These are phyloP conservation scores for Lagocephalus sceleratus DNA, from an alignment of 2,797 vertebrate species.

Conservation along the genomic window DNA sequence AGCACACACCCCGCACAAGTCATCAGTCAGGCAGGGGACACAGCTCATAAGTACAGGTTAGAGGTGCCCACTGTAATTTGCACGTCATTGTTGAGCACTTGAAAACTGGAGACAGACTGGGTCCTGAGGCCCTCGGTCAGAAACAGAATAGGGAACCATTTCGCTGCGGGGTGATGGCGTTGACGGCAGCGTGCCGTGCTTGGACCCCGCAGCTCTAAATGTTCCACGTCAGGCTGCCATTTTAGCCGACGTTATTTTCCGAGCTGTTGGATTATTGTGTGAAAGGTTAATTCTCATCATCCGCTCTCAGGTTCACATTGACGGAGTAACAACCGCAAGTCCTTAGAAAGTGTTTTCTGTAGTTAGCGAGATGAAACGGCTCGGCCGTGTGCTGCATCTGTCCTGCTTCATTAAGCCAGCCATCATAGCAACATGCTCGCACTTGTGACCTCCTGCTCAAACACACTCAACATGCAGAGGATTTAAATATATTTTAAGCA, in stretches of 20 bases:
- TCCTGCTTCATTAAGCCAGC: constrained; percentile 36
- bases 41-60: too few relatives aligned
- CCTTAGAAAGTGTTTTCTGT: constrained; percentile 54
- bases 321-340: constrained; percentile 42
- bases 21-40: too few relatives aligned
- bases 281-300: constrained; percentile 69
- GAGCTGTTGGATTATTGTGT: constrained; percentile 39
- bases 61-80: too few relatives aligned
- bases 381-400: constrained; percentile 29
- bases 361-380: constrained; percentile 21
- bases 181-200: too few relatives aligned
- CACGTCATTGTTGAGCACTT: too few relatives aligned
- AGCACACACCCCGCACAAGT: too few relatives aligned
- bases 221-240: too few relatives aligned
- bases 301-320: constrained; percentile 40
- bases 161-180: too few relatives aligned
- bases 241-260: constrained; percentile 27
- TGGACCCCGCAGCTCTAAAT: too few relatives aligned
- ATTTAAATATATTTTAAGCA: neutral
- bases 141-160: too few relatives aligned
- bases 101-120: too few relatives aligned
- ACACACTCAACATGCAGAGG: constrained; percentile 15
- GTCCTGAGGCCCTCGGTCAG: too few relatives aligned
- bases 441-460: constrained; percentile 13
- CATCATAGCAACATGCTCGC: constrained; percentile 15